Evolutionary conservation across 2,113 vertebrate genomes (phyloP).

Genomic region (Puffinus mauretanicus): DNA sequence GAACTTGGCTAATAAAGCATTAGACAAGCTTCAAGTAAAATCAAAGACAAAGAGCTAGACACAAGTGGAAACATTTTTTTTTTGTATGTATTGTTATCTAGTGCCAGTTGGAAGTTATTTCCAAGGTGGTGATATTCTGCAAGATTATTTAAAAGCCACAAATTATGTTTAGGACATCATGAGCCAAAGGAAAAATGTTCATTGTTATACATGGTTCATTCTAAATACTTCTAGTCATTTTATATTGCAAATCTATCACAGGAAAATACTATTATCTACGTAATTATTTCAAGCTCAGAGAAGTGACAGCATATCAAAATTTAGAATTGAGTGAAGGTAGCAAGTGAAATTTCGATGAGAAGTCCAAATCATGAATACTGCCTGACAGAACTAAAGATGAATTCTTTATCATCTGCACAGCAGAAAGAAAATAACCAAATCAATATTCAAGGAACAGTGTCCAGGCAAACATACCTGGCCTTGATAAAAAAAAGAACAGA

Average conservation of each 20-base stretch:
- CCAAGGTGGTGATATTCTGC: background rate
- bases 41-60: background rate
- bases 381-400: background rate
- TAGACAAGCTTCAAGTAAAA: background rate
- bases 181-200: background rate
- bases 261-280: background rate
- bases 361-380: background rate
- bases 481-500: background rate
- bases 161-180: background rate
- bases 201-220: background rate
- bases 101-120: background rate
- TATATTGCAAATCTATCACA: background rate
- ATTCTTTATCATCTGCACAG: background rate
- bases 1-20: background rate
- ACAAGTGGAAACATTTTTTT: background rate
- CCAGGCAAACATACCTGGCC: background rate
- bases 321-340: background rate
- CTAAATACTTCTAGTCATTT: background rate
- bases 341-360: background rate
- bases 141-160: background rate
- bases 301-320: background rate
- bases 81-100: background rate
- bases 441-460: background rate
- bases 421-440: background rate
- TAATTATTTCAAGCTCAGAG: background rate